Base-by-base conservation (phyloP, 92 coral and sea anemone genomes). In the Epizoanthus scotinus region DNA sequence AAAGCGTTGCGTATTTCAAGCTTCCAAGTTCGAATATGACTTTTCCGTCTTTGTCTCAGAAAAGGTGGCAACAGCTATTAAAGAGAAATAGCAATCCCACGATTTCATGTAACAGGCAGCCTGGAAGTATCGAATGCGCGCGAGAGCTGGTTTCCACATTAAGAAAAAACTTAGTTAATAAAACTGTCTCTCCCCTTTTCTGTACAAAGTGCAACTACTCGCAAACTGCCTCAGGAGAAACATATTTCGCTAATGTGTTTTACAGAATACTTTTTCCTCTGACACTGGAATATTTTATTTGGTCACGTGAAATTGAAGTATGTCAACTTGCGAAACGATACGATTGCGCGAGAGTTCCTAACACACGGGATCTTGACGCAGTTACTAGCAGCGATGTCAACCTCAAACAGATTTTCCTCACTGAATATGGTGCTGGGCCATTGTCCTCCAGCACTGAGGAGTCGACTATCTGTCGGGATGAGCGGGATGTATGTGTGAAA, bases 301-400 rank as follows among this genome's bases (percentile, higher is more conserved):
- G 77, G 85, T 54, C 85, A 13, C 78, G 78, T 50, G n/a, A 59
- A 19, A 42, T 71, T 53, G 78, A 71, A 55, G 85, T 72, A 1
- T 81, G 77, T 68, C 25, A 22, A n/a, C 53, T 68, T 67, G 77
- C 85, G 27, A 20, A 81, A 67, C 63, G 67, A 5, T 53, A 81
- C 60, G 15, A 38, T 13, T 67, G 78, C 61, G 0, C 12, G 38
- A 27, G n/a, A 5, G 57, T 26, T 10, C 68, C 73, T 5, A 50
- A 27, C 25, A 66, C 65, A 19, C 12, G 4, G 3, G 63, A 81
- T 29, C 44, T 52, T 34, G 64, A 28, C 53, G 24, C 13, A 31
- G 8, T 81, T 52, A 81, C 78, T 9, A 61, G 78, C 63, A 29
- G 31, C 2, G 78, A 81, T 47, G 29, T 49, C 5, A 62, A 67